Evolutionary conservation across 2,797 vertebrate species (phyloP), one percentile per base, ranked within the genome.

Genomic region (Peromyscus nudipes): DNA sequence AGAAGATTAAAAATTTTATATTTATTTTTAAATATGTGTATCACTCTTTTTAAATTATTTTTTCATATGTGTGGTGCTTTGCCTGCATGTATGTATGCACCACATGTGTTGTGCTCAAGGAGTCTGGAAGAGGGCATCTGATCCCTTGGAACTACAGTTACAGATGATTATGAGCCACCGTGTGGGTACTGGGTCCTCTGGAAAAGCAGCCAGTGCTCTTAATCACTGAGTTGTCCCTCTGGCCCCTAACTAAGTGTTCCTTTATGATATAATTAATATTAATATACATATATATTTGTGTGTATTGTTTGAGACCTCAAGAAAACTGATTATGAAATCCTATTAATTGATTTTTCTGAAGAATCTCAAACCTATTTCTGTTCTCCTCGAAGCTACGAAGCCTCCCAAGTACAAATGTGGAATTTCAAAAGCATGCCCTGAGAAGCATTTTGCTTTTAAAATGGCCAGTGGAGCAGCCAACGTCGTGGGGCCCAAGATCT

Each of bases 391-490:
- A 99, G 99, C 98, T 71, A 99, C 99, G 49, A 99, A 98, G 75
- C 98, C 99, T 62, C 94, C 98, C 29, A 99, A 97, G 91, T 97
- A 99, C 96, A 99, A 99, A 98, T 99, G 99, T 95, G 99, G 99
- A 1, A 99, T 99, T 95, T 99, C 99, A 46, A 99, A 99, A 98
- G 96, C 98, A 13, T 99, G 99, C 98, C 99, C 99, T 4, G 95
- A 96, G 14, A 99, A 98, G 37, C 99, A 99, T 98, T 99, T 99
- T 96, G 98, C 99, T 88, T 99, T 99, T 98, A 99, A 99, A 98
- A 99, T 99, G 98, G 98, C 99, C 93, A 99, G 99, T 71, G 99
- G 99, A 95, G 99, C 99, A 55, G 99, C 99, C 0, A 99, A 99
- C 31, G 99, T 99, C 34, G 99, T 99, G 69, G 99, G 99, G 84